Percentiles rank a stretch among this genome's conserved stretches.
Conservation (phyloP, 2,888 invertebrate species). For the Ophion obscuratus region DNA sequence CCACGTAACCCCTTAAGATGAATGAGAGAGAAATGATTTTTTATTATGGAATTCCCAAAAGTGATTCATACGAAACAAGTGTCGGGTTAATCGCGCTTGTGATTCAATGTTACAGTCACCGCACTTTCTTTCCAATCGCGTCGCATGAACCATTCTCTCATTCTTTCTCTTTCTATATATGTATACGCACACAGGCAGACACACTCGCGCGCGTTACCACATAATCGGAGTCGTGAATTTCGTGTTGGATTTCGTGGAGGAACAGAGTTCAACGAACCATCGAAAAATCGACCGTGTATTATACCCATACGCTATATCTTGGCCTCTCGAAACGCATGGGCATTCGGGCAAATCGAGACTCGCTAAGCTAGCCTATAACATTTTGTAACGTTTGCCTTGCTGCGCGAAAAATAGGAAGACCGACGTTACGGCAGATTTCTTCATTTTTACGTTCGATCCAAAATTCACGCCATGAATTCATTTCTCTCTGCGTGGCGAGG, state of each 20-base stretch:
- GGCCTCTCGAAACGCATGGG: conserved; percentile 54
- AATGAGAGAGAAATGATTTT: conserved; percentile 49
- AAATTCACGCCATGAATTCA: not conserved
- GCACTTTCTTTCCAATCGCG: conserved; percentile 63
- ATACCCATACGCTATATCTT: not conserved
- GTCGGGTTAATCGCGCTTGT: conserved; percentile 40
- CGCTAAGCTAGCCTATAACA: not conserved
- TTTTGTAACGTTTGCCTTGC: conserved; percentile 20
- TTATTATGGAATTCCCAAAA: conserved; percentile 40
- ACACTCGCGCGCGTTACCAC: conserved; percentile 31
- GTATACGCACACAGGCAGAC: not conserved
- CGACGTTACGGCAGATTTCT: not conserved
- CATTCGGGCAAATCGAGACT: conserved; percentile 8
- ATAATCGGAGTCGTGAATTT: conserved; percentile 64
- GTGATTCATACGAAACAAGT: conserved; percentile 58
- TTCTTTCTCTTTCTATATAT: conserved; percentile 19
- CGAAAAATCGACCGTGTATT: conserved; percentile 38
- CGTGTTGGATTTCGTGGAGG: conserved; percentile 45
- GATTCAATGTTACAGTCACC: conserved; percentile 64
- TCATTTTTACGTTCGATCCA: not conserved
- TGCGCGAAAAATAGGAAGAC: not conserved
- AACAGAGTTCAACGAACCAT: conserved; percentile 59
- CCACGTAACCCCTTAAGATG: not conserved
- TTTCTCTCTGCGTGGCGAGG: not conserved
- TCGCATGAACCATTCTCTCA: conserved; percentile 35